Evolutionary conservation across 2,888 invertebrate species (phyloP), one percentile per base, ranked within the genome.

Genomic region (Brachynemurus nebulosus): DNA sequence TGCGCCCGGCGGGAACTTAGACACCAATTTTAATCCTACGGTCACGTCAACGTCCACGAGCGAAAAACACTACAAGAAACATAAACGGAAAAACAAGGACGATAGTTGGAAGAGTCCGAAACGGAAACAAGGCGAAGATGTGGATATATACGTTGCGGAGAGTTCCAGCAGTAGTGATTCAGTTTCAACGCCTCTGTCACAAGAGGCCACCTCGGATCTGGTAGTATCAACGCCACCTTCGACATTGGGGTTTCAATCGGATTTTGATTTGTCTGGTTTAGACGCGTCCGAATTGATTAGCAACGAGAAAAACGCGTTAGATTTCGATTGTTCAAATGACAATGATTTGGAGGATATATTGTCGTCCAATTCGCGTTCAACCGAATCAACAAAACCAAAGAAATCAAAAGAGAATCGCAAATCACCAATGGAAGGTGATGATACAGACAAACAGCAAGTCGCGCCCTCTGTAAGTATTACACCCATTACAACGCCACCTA

Each of bases 391-490:
- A 71, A 63, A 76, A 74, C 51, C 67, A 72, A 48, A 76, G 74
- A 67, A 74, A 62, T 57, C 70, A 69, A 55, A 73, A 70, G 49
- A 68, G 62, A 44, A 66, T 67, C 35, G 71, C 71, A 62, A 56
- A 61, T 55, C 68, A 64, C 57, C 66, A 54, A 36, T 67, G 59
- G 51, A 64, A 62, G 53, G 72, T 64, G 53, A 65, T 67, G 62
- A 77, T 63, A 2, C n/a, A 64, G 60, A 71, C 63, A 61, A 80
- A 69, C 67, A 59, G 50, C 56, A 74, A 23, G 69, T 77, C 5
- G 67, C 72, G 14, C 75, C 75, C 4, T 71, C 78, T 36, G 72
- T 78, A 17, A 75, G 74, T 53, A 72, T 78, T n/a, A 76, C 77
- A 3, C 72, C 80, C 2, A 71, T 76, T 34, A 55, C 60, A 11